Conservation (phyloP, 1,140 invertebrate species). For the Pseudachorutes palmiensis region DNA sequence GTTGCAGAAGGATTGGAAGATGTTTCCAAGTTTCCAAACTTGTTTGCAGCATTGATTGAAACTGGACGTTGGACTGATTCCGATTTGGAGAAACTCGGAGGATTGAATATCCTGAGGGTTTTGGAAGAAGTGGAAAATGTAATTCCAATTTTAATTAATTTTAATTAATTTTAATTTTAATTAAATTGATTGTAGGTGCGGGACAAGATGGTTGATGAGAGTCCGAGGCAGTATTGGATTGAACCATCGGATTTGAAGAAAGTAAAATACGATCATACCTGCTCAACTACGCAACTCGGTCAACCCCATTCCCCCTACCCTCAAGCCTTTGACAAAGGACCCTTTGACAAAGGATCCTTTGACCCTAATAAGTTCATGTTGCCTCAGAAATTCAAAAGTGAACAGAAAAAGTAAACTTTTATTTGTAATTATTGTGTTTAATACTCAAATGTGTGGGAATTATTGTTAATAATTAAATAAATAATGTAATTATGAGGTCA, state of each 20-base stretch:
- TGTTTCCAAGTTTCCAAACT: slow-evolving; percentile 47
- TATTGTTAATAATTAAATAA: too few species aligned
- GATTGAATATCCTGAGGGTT: slow-evolving; percentile 47
- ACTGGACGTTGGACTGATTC: slow-evolving; percentile 43
- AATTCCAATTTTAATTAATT: slow-evolving; percentile 2
- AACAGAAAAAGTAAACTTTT: too few species aligned
- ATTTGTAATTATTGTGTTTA: too few species aligned
- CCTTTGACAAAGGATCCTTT: too few species aligned
- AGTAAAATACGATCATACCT: background rate
- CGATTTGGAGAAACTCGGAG: slow-evolving; percentile 47
- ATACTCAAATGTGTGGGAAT: too few species aligned
- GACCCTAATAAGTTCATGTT: too few species aligned
- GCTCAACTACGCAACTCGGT: too few species aligned
- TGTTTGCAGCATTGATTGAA: slow-evolving; percentile 44
- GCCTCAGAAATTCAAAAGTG: too few species aligned
- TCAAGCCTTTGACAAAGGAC: too few species aligned
- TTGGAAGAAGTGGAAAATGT: slow-evolving; percentile 40
- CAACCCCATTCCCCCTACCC: too few species aligned
- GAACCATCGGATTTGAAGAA: slow-evolving; percentile 19
- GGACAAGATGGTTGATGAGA: slow-evolving; percentile 18
- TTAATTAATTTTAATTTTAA: slow-evolving; percentile 3
- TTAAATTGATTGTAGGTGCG: slow-evolving; percentile 17
- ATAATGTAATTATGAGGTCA: too few species aligned
- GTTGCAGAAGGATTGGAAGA: slow-evolving; percentile 47
- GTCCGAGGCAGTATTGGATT: slow-evolving; percentile 26